Evolutionary conservation across 2,113 vertebrate genomes (phyloP).

Genomic region (Recurvirostra avosetta): DNA sequence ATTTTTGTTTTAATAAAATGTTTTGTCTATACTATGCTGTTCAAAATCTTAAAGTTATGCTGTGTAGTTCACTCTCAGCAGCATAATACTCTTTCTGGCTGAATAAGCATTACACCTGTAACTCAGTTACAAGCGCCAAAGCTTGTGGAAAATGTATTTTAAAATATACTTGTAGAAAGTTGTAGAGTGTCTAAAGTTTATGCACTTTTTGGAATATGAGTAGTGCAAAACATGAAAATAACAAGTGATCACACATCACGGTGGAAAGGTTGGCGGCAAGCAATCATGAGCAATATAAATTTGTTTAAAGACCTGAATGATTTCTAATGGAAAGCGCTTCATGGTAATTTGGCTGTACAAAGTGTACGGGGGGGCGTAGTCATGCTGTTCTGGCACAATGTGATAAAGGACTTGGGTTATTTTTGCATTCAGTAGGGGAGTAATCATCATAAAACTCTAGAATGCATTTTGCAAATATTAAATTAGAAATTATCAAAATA

Average conservation of each 20-base stretch:
- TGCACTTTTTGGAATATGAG: neutral
- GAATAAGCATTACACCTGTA: neutral
- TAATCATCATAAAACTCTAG: neutral
- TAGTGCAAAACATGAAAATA: neutral
- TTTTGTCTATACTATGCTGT: neutral
- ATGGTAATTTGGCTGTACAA: neutral
- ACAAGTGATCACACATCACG: neutral
- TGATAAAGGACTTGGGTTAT: neutral
- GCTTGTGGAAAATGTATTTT: neutral
- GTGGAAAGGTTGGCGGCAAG: neutral
- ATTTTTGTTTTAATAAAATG: neutral
- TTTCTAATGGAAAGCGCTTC: neutral
- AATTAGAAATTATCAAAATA: neutral
- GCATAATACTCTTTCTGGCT: neutral
- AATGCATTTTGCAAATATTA: neutral
- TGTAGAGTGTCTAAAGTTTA: neutral
- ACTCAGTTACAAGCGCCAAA: neutral
- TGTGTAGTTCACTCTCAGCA: neutral
- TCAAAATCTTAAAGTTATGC: neutral
- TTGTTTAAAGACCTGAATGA: neutral
- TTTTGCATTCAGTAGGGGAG: neutral
- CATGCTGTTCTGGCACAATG: neutral
- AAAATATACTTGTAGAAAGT: neutral
- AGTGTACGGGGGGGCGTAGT: neutral
- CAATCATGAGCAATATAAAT: neutral